A percentile compares a stretch with the other conserved stretches of the same genome.
phyloP scores from a whole-genome alignment of 2,888 invertebrate genomes.

The Patella caerulea region DNA sequence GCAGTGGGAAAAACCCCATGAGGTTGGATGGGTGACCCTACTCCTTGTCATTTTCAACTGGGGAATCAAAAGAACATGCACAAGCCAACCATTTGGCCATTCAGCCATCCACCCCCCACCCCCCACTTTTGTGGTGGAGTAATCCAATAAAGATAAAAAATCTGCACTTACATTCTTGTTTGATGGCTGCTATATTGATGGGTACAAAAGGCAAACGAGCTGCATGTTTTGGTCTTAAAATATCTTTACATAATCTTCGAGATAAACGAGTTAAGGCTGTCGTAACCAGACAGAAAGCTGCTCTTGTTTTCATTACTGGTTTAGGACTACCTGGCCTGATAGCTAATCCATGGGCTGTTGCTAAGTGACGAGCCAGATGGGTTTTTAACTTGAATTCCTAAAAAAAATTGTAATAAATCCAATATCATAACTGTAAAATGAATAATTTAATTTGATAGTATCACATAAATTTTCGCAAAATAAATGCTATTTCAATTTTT shows the following conservation, averaged over 20 bases:
- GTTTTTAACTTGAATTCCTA: constrained; percentile 94
- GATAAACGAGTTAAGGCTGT: constrained; percentile 92
- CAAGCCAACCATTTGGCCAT: no score
- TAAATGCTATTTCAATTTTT: no score
- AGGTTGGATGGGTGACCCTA: no score
- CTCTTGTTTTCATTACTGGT: constrained; percentile 96
- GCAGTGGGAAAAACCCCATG: no score
- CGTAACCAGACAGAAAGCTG: constrained; percentile 94
- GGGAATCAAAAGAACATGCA: not conserved
- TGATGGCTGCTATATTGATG: constrained; percentile 79
- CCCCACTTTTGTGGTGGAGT: not conserved
- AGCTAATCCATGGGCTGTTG: constrained; percentile 87
- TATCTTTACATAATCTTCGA: constrained; percentile 86
- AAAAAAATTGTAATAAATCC: constrained; percentile 14
- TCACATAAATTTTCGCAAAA: no score
- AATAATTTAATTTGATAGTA: no score
- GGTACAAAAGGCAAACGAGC: constrained; percentile 87
- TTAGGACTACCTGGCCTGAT: constrained; percentile 84
- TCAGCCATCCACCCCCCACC: not conserved
- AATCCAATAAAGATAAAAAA: not conserved
- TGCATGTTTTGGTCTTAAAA: constrained; percentile 84
- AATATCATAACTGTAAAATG: not conserved
- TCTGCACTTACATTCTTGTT: constrained; percentile 83
- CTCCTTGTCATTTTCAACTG: not conserved
- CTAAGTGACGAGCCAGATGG: constrained; percentile 93